Evolutionary conservation across 2,888 invertebrate species (phyloP).

Genomic region (Hypena proboscidalis): DNA sequence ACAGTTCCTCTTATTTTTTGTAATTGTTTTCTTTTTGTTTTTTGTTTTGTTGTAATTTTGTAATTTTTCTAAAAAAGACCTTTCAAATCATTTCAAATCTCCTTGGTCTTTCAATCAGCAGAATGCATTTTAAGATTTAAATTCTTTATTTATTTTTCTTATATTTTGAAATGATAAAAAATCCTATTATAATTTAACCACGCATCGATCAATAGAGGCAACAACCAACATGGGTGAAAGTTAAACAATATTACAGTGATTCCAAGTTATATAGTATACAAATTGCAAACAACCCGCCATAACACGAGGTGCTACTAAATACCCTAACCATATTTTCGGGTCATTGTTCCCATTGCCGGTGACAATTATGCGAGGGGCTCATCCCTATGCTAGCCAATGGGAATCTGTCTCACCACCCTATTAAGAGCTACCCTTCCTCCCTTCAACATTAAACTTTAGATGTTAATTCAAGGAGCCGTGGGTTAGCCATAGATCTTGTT

Average conservation of each 20-base stretch:
- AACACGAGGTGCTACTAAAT: slow-evolving; percentile 28
- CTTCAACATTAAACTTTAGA: slow-evolving; percentile 12
- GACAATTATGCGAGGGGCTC: slow-evolving; percentile 64
- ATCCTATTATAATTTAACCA: too few species aligned
- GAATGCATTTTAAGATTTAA: too few species aligned
- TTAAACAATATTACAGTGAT: slow-evolving; percentile 1
- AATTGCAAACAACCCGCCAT: slow-evolving; percentile 27
- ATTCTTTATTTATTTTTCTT: too few species aligned
- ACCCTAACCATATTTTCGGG: slow-evolving; percentile 50
- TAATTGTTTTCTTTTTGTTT: too few species aligned
- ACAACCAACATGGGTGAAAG: too few species aligned
- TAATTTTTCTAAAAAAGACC: too few species aligned
- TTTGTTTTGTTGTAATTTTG: too few species aligned
- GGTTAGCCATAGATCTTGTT: slow-evolving; percentile 9
- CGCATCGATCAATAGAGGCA: too few species aligned
- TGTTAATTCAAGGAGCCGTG: slow-evolving; percentile 2
- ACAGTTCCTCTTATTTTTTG: too few species aligned
- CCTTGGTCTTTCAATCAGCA: too few species aligned
- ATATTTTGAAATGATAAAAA: too few species aligned
- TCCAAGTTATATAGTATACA: slow-evolving; percentile 10
- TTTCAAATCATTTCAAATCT: too few species aligned
- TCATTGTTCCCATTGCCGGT: slow-evolving; percentile 59
- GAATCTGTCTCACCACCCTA: slow-evolving; percentile 40
- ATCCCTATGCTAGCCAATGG: slow-evolving; percentile 51
- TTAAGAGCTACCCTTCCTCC: slow-evolving; percentile 32